Percentiles rank a stretch among this genome's conserved stretches.
Evolutionary conservation across 1,140 invertebrate genomes (phyloP).

Genomic region (Lucilia cuprina): DNA sequence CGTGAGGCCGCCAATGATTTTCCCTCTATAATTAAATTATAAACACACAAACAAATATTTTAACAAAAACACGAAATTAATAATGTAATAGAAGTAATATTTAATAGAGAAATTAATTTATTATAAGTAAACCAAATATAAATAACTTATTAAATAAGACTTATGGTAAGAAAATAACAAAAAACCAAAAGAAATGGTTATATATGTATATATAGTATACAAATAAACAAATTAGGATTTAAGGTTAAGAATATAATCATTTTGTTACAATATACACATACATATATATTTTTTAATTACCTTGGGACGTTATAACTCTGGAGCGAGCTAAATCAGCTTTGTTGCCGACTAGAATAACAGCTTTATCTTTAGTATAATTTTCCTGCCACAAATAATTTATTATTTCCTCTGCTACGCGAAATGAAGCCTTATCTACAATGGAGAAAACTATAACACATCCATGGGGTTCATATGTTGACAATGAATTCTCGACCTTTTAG

Average conservation of each 20-base stretch:
- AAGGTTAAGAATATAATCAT: no score
- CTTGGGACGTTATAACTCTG: slow-evolving; percentile 79
- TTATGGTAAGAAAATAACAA: neutral
- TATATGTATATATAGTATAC: no score
- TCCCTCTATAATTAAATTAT: slow-evolving; percentile 71
- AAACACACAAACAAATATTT: slow-evolving; percentile 23
- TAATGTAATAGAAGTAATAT: neutral
- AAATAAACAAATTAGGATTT: no score
- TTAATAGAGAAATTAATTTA: neutral
- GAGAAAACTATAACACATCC: slow-evolving; percentile 91
- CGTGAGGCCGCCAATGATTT: slow-evolving; percentile 83
- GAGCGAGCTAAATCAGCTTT: slow-evolving; percentile 91
- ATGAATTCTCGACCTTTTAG: slow-evolving; percentile 79
- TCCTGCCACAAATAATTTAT: slow-evolving; percentile 82
- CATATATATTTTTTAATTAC: slow-evolving; percentile 67
- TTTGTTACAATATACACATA: no score
- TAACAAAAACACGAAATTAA: neutral
- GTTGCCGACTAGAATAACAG: slow-evolving; percentile 92
- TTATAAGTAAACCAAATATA: neutral
- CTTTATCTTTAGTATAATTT: slow-evolving; percentile 79
- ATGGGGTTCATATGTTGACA: slow-evolving; percentile 87
- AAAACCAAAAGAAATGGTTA: neutral
- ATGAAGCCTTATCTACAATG: slow-evolving; percentile 80
- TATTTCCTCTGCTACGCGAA: slow-evolving; percentile 79
- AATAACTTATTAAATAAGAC: neutral